Evolutionary conservation across 2,113 vertebrate genomes (phyloP).

Genomic region (Montifringilla adamsi): DNA sequence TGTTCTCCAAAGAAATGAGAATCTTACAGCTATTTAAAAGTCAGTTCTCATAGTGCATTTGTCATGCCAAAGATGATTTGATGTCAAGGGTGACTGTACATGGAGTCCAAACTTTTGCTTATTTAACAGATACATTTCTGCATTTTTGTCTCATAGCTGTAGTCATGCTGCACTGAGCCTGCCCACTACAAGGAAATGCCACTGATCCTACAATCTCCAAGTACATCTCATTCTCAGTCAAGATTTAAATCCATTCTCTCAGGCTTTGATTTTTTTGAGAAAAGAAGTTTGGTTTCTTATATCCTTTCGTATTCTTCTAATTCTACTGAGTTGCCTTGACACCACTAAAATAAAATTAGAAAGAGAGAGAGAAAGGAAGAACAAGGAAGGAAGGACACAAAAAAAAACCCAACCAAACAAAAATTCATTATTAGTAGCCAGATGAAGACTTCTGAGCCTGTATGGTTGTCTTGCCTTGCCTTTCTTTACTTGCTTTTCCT

Average conservation of each 20-base stretch:
- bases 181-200: neutral
- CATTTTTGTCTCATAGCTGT: neutral
- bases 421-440: neutral
- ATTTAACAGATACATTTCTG: neutral
- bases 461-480: neutral
- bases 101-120: neutral
- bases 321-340: neutral
- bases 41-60: neutral
- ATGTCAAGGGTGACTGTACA: neutral
- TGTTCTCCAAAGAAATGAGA: neutral
- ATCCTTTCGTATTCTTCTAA: neutral
- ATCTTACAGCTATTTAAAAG: neutral
- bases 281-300: neutral
- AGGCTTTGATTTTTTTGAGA: neutral
- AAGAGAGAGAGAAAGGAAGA: neutral
- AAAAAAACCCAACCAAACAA: neutral
- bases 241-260: neutral
- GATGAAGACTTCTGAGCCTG: neutral
- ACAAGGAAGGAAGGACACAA: accelerated
- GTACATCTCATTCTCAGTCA: neutral
- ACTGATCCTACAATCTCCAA: neutral
- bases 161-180: neutral
- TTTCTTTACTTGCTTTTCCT: neutral
- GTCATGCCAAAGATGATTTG: neutral
- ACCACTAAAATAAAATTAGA: neutral